Evolutionary conservation across 2,113 vertebrate genomes (phyloP).

Genomic region (Oryzias javanicus): DNA sequence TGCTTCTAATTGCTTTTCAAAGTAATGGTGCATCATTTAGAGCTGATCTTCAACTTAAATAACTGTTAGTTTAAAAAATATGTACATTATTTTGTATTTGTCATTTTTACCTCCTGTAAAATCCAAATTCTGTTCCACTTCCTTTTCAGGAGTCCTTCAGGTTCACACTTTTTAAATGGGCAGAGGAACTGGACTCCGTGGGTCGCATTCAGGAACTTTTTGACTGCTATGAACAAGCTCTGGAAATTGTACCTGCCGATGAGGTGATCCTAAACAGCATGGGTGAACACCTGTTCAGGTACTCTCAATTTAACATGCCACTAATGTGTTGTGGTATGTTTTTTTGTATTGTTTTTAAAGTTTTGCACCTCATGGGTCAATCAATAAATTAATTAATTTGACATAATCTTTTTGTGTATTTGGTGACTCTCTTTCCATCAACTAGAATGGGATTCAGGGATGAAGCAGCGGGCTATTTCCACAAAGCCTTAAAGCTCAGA

Average conservation of each 20-base stretch:
- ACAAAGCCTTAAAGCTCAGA: conserved; percentile 92
- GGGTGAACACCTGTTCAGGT: conserved; percentile 99
- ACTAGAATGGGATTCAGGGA: conserved; percentile 94
- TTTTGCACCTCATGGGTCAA: not conserved
- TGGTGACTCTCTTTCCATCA: not conserved
- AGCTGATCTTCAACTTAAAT: not conserved
- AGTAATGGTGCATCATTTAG: not conserved
- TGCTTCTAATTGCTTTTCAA: not conserved
- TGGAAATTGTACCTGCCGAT: conserved; percentile 90
- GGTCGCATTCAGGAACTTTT: conserved; percentile 90
- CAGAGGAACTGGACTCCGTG: conserved; percentile 90
- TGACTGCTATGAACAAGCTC: conserved; percentile 92
- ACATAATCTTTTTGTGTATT: not conserved
- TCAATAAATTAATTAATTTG: not conserved
- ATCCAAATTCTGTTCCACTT: not conserved
- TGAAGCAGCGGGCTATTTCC: conserved; percentile 95
- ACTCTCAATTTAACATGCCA: not conserved
- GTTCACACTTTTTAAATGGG: conserved; percentile 93
- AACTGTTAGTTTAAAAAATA: not conserved
- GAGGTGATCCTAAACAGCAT: conserved; percentile 97
- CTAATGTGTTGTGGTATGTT: too few species aligned
- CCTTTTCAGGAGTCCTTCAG: conserved; percentile 89
- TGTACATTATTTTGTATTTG: not conserved
- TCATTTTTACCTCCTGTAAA: not conserved
- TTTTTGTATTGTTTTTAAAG: not conserved